Percentiles rank a stretch among this genome's conserved stretches.
These are phyloP conservation scores for Diorhabda sublineata DNA, from an alignment of 1,140 invertebrate species.

Conservation along the genomic window DNA sequence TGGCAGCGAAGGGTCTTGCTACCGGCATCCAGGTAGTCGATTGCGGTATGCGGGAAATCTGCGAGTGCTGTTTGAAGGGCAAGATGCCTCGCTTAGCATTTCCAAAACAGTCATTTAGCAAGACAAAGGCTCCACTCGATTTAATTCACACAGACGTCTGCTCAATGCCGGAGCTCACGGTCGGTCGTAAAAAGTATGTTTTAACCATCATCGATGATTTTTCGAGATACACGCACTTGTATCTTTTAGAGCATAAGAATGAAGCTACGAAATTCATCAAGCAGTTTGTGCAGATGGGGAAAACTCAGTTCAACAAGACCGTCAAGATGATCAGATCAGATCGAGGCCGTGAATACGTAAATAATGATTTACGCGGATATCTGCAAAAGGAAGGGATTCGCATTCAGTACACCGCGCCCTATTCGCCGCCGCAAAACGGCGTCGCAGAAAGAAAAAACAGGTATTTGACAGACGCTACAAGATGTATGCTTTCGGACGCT, in stretches of 20 bases:
- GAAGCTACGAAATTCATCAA: conserved; percentile 33
- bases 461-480: no score
- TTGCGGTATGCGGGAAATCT: conserved; percentile 14
- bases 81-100: conserved; percentile 26
- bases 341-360: conserved; percentile 43
- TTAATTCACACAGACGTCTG: conserved; percentile 27
- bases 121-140: conserved; percentile 24
- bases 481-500: conserved; percentile 32
- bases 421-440: no score
- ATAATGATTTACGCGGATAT: conserved; percentile 20
- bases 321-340: conserved; percentile 37
- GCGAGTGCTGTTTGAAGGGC: conserved; percentile 27
- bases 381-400: no score
- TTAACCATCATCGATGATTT: conserved; percentile 46
- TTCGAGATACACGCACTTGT: conserved; percentile 37
- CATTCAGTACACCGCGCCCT: no score
- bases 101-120: background rate
- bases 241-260: conserved; percentile 41
- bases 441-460: no score
- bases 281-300: conserved; percentile 32
- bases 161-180: conserved; percentile 25
- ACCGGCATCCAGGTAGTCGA: conserved; percentile 13
- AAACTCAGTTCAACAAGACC: conserved; percentile 35
- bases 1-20: conserved; percentile 21
- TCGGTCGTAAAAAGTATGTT: conserved; percentile 39